These are phyloP conservation scores for Coregonus sp. DNA, from an alignment of 2,797 vertebrate genomes.

Conservation along the genomic window DNA sequence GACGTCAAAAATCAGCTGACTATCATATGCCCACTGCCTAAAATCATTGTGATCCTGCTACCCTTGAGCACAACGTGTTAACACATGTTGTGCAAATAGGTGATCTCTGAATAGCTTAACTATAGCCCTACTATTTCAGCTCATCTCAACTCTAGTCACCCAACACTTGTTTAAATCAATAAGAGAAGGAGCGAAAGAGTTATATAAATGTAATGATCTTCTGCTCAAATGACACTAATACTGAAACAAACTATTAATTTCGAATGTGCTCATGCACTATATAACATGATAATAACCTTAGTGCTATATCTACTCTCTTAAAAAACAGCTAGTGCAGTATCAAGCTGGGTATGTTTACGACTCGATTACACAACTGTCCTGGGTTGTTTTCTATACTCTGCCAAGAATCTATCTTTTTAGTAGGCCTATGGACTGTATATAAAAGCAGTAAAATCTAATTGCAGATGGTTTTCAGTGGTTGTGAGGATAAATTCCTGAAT, in stretches of 20 bases:
- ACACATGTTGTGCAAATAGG: slow-evolving; percentile 41
- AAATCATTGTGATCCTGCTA: slow-evolving; percentile 26
- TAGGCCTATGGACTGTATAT: not conserved
- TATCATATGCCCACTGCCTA: slow-evolving; percentile 54
- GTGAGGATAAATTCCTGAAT: not conserved
- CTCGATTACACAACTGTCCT: not conserved
- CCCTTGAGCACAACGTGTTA: not conserved
- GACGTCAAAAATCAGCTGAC: not conserved
- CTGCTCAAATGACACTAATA: slow-evolving; percentile 22
- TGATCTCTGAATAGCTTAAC: slow-evolving; percentile 24
- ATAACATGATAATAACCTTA: not conserved
- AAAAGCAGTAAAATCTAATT: not conserved
- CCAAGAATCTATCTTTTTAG: not conserved
- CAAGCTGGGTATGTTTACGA: not conserved
- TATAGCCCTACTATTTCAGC: slow-evolving; percentile 56
- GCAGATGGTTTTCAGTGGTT: not conserved
- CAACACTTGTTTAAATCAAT: slow-evolving; percentile 54
- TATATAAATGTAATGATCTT: slow-evolving; percentile 46
- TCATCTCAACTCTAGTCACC: slow-evolving; percentile 65
- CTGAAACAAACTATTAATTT: not conserved
- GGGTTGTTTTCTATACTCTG: not conserved
- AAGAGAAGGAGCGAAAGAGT: slow-evolving; percentile 33
- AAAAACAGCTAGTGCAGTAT: slow-evolving; percentile 3
- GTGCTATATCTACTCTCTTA: not conserved
- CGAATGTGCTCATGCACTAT: not conserved